Evolutionary conservation across 1,140 invertebrate genomes (phyloP).

Genomic region (Lamellibrachia luymesi): DNA sequence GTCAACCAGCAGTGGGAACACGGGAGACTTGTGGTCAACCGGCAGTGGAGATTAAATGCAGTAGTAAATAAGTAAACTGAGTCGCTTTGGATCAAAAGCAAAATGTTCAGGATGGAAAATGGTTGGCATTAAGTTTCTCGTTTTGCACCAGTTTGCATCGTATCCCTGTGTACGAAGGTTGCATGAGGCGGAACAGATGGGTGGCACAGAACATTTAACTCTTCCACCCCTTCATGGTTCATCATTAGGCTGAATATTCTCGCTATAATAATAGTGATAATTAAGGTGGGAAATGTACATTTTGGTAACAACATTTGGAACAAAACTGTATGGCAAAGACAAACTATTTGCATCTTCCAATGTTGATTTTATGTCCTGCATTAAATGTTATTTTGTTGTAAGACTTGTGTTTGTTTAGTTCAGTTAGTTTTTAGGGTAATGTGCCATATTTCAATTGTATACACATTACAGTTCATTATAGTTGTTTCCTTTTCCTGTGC

Average conservation of each 20-base stretch:
- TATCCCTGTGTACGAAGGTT: too few species aligned
- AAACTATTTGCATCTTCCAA: too few species aligned
- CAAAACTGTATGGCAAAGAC: too few species aligned
- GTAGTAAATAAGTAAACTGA: too few species aligned
- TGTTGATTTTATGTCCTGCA: neutral
- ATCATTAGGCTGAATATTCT: neutral
- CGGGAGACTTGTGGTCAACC: too few species aligned
- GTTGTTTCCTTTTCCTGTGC: too few species aligned
- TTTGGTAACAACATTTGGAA: neutral
- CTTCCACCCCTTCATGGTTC: neutral
- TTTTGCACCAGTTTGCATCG: too few species aligned
- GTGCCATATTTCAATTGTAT: neutral
- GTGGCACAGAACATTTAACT: neutral
- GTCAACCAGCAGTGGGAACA: neutral
- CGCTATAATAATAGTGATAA: neutral
- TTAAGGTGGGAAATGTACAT: neutral
- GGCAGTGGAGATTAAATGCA: too few species aligned
- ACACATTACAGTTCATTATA: neutral
- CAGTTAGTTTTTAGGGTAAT: neutral
- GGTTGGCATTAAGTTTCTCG: too few species aligned
- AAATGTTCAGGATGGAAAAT: too few species aligned
- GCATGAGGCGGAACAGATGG: too few species aligned
- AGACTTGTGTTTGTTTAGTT: neutral
- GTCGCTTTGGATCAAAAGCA: too few species aligned
- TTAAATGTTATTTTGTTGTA: neutral